Conservation (phyloP, 2,888 invertebrate genomes). For the Chalcis sispes region DNA sequence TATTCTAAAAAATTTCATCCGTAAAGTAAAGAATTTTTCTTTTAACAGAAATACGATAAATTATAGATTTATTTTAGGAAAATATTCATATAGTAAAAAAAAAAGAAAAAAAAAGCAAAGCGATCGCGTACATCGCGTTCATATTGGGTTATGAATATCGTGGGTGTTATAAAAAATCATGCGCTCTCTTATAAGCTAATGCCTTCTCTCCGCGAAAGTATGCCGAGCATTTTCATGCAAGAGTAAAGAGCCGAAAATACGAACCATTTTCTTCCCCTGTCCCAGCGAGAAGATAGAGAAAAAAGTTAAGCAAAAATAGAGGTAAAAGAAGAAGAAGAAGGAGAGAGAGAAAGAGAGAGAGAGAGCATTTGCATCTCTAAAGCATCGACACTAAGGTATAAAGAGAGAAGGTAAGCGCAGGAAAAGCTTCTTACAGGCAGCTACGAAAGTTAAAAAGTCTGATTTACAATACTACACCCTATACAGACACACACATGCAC, state of each 20-base stretch:
- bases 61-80: too few species aligned
- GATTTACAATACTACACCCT: conserved; percentile 29
- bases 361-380: conserved; percentile 16
- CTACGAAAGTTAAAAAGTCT: conserved; percentile 15
- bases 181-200: conserved; percentile 6
- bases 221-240: conserved; percentile 18
- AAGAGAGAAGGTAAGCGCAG: too few species aligned
- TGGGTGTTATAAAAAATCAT: conserved; percentile 10
- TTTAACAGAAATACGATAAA: too few species aligned
- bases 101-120: too few species aligned
- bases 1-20: too few species aligned
- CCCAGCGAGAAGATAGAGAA: background rate
- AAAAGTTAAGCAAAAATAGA: background rate
- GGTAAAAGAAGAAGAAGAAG: too few species aligned
- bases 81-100: too few species aligned
- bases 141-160: too few species aligned
- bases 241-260: conserved; percentile 32
- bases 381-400: background rate
- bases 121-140: too few species aligned
- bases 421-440: background rate
- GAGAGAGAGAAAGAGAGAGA: background rate
- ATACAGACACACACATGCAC: background rate
- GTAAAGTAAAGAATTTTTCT: too few species aligned
- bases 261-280: conserved; percentile 10
- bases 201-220: background rate